Evolutionary conservation across 2,888 invertebrate species (phyloP), one percentile per base, ranked within the genome.

Genomic region (Palloptera scutellata): DNA sequence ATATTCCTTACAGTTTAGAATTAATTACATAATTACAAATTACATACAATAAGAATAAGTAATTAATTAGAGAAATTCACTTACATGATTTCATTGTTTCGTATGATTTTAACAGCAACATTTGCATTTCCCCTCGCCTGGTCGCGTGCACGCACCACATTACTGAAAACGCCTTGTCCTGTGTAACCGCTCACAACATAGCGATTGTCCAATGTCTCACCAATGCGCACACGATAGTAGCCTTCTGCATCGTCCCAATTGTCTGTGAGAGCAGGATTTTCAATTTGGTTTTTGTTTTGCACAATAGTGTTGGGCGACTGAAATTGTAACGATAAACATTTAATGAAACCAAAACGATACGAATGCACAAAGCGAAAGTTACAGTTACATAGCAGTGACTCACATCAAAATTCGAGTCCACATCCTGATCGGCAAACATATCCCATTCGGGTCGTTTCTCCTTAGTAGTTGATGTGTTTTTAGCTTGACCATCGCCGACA

Each of bases 191-290:
- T 97, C 1, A 99, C 98, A 54, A 92, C 90, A 83, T 99, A 99
- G 4, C 98, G 89, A 64, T 88, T 90, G 86, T 98, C 97, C 71
- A 98, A 85, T 0, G 91, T 89, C 87, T 99, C 99, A 1, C 98
- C 97, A 75, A 98, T 96, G 59, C 98, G 90, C 11, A 98, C 97
- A 74, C 94, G 90, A 85, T 99, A 99, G 84, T 99, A 99, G 51
- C 99, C 99, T 86, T 99, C 99, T 0, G 97, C 95, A 86, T 99
- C 99, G 81, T 99, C 99, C 98, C 98, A 99, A 83, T 99, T 99
- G 83, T 99, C 99, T 0, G 95, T 97, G 53, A 99, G 87, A 59
- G 94, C 94, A 0, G 97, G 97, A 85, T 95, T 93, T 83, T 96
- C 97, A 68, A 87, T 87, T 70, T 89, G 89, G 71, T 83, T 80